Percentiles rank a stretch among this genome's conserved stretches.
Evolutionary conservation across 2,113 vertebrate genomes (phyloP).

Genomic region (Podocnemis expansa): DNA sequence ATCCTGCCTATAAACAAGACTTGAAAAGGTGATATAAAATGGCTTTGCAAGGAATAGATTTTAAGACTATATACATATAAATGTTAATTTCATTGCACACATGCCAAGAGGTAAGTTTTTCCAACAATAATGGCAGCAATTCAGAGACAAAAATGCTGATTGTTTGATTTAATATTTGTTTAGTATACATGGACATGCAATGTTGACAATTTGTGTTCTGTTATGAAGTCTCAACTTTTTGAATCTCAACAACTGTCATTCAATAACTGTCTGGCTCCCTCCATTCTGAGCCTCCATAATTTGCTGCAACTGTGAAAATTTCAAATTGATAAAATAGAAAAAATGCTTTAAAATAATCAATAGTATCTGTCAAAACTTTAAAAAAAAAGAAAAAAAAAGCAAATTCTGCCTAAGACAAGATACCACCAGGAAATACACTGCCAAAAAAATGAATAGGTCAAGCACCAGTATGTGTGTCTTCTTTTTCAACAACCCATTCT

Average conservation of each 20-base stretch:
- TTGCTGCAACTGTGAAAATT: not conserved
- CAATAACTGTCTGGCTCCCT: not conserved
- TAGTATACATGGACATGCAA: not conserved
- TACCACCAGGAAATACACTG: constrained; percentile 45
- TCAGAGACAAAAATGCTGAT: not conserved
- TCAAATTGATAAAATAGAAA: not conserved
- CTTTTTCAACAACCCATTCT: constrained; percentile 32
- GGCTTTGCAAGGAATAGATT: constrained; percentile 15
- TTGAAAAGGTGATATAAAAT: not conserved
- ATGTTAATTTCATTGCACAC: not conserved
- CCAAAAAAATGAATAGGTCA: constrained; percentile 67
- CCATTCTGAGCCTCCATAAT: not conserved
- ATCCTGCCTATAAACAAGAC: constrained; percentile 1
- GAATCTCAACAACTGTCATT: not conserved
- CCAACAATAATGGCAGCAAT: not conserved
- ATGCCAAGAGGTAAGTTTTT: not conserved
- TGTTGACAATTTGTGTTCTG: not conserved
- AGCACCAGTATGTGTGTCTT: rapidly evolving
- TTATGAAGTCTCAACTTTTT: not conserved
- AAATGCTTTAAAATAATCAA: not conserved
- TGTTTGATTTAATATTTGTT: not conserved
- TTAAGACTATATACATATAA: not conserved
- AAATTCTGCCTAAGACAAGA: not conserved
- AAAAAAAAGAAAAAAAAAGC: not conserved
- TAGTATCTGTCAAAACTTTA: not conserved